Base-by-base conservation (phyloP, 2,797 vertebrate species). In the Myiotriccus ornatus region DNA sequence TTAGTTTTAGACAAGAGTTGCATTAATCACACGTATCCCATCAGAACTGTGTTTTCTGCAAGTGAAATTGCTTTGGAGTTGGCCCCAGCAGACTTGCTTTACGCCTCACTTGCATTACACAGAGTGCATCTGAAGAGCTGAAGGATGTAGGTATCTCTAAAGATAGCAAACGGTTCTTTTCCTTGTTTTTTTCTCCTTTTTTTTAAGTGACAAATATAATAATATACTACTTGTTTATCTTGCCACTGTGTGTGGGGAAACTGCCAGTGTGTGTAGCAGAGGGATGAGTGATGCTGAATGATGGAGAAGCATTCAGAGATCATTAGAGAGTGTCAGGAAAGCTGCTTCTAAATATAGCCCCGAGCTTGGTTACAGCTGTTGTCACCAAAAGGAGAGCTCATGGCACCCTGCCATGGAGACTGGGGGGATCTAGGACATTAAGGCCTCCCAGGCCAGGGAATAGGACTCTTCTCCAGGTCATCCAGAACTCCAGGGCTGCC, bases 131-230 rank as follows among this genome's bases (percentile, higher is more conserved):
- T 41, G 4, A 52, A 39, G 43, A 28, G 57, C 44, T 60, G 37
- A 39, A 44, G 30, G 32, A 53, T 39, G n/a, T n/a, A 30, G 44
- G 28, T 15, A 18, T 35, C 56, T 73, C 55, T 44, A 30, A 64
- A 85, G 67, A 56, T 25, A 74, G 0, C 2, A 5, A 21, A 34
- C 13, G 5, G 0, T 7, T 27, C 9, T 4, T 41, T 28, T 16
- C 12, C 4, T 15, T 43, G 13, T 2, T 34, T 32, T 43, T 49
- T 28, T 35, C 16, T 25, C 5, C 3, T 10, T 39, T 16, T 25
- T 46, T 14, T 19, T 0, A n/a, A 28, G 17, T 47, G n/a, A 57
- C 24, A 41, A 17, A 17, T 62, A 2, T 1, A 25, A 39, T 35
- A 18, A 43, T 8, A 6, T 4, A 2, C 12, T 47, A 3, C 14